Evolutionary conservation across 2,113 vertebrate genomes (phyloP).

Genomic region (Silurus glanis): DNA sequence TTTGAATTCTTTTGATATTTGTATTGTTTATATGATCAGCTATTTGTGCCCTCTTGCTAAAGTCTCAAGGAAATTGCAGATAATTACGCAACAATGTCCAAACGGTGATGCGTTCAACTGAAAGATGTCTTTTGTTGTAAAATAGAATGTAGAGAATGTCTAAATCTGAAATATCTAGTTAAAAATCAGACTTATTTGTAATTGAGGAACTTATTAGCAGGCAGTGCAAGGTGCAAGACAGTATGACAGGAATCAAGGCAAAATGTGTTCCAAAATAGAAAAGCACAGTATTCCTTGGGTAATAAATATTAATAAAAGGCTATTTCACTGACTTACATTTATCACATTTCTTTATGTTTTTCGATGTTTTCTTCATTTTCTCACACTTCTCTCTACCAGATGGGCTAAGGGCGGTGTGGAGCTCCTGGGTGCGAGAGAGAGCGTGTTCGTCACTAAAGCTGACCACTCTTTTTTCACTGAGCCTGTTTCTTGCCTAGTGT

Average conservation of each 20-base stretch:
- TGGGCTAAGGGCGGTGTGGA: slow-evolving; percentile 94
- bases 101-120: background rate
- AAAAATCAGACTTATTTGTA: background rate
- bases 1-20: too few species aligned
- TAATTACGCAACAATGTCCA: background rate
- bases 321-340: background rate
- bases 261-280: background rate
- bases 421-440: slow-evolving; percentile 87
- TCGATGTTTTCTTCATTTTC: slow-evolving; percentile 4
- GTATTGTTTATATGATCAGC: background rate
- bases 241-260: background rate
- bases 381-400: slow-evolving; percentile 63
- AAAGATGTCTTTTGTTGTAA: background rate
- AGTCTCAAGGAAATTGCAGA: background rate
- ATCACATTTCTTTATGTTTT: background rate
- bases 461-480: slow-evolving; percentile 98
- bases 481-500: slow-evolving; percentile 93
- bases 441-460: slow-evolving; percentile 89
- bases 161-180: background rate
- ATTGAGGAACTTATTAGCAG: background rate
- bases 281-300: background rate
- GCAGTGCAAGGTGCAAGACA: background rate
- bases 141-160: background rate
- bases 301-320: background rate
- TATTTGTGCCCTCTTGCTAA: background rate